Percentiles rank a stretch among this genome's conserved stretches.
Conservation (phyloP, 2,888 invertebrate genomes). For the Dryococelus australis region DNA sequence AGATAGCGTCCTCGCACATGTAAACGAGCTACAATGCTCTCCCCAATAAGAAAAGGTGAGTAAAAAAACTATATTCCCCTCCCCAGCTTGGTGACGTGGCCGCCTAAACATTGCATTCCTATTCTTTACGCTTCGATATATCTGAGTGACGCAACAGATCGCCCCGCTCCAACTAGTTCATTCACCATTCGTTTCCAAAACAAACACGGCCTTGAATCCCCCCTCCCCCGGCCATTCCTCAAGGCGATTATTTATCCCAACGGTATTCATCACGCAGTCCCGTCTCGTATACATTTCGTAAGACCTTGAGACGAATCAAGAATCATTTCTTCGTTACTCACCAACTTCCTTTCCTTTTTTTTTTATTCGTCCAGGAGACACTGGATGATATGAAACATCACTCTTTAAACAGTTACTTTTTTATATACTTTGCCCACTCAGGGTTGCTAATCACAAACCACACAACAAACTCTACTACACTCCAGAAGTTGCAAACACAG, state of each 20-base stretch:
- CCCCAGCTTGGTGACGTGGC: neutral
- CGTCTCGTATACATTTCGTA: neutral
- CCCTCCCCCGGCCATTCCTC: too few species aligned
- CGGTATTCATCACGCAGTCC: neutral
- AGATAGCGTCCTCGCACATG: neutral
- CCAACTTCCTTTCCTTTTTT: neutral
- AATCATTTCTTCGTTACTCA: neutral
- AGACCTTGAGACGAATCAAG: neutral
- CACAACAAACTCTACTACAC: too few species aligned
- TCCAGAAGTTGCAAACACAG: too few species aligned
- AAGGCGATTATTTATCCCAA: neutral
- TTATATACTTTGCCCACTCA: too few species aligned
- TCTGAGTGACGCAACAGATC: neutral
- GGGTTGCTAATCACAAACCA: too few species aligned
- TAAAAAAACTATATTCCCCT: neutral
- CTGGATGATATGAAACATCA: too few species aligned
- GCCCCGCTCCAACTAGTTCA: neutral
- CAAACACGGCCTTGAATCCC: neutral
- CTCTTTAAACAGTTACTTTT: too few species aligned
- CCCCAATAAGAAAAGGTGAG: neutral
- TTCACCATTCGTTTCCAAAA: neutral
- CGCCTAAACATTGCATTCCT: neutral
- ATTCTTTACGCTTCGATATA: neutral
- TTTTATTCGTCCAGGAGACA: too few species aligned
- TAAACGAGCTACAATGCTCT: neutral